phyloP scores from a whole-genome alignment of 2,888 invertebrate genomes.

The Heteromurus nitidus region DNA sequence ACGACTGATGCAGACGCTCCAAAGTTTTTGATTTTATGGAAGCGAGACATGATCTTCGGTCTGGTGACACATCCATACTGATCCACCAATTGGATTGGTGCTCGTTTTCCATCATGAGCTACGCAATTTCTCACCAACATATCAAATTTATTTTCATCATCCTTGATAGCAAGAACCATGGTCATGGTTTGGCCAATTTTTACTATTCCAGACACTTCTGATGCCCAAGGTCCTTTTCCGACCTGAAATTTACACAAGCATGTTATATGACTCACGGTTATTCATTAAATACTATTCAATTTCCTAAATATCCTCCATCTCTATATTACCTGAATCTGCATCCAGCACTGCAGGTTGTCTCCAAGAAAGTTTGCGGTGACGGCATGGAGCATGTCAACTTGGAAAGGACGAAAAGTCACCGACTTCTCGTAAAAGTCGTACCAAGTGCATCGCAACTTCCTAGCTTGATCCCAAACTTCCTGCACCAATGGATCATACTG shows the following conservation, averaged over 20 bases:
- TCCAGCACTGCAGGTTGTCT: conserved; percentile 96
- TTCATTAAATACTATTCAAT: not conserved
- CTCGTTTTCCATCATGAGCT: conserved; percentile 94
- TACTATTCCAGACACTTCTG: conserved; percentile 95
- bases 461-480: conserved; percentile 96
- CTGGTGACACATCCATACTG: conserved; percentile 94
- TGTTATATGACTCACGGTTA: not conserved
- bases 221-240: conserved; percentile 97
- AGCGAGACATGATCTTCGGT: conserved; percentile 93
- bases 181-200: conserved; percentile 98
- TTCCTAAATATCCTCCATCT: not conserved
- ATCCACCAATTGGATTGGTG: conserved; percentile 94
- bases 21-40: conserved; percentile 97
- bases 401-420: conserved; percentile 95
- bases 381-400: conserved; percentile 95
- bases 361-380: conserved; percentile 96
- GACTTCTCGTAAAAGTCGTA: conserved; percentile 97
- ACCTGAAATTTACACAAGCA: conserved; percentile 76
- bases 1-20: conserved; percentile 95
- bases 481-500: conserved; percentile 89
- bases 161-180: conserved; percentile 96
- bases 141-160: conserved; percentile 96
- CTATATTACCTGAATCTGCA: conserved; percentile 86
- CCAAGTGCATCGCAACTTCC: conserved; percentile 95
- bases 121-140: conserved; percentile 96